Evolutionary conservation across 2,797 vertebrate species (phyloP), one percentile per base, ranked within the genome.

Genomic region (Gallinago nigripennis): DNA sequence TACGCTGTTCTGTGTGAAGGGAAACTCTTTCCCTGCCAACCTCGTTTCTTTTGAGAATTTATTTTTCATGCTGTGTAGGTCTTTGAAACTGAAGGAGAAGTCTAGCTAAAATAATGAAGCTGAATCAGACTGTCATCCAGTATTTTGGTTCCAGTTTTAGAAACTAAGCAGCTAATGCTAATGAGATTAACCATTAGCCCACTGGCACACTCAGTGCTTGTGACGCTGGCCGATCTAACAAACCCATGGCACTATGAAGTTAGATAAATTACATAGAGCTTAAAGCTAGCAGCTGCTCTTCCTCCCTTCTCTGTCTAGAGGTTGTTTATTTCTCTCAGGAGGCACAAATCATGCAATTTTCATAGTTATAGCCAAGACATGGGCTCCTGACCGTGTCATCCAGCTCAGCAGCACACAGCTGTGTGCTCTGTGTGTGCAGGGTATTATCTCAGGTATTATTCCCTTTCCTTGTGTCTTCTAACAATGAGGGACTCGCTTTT

Each of bases 101-200:
- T 76, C 72, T 63, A 78, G 73, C 82, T 94, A 81, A 58, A 93
- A 72, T 72, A 94, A 86, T 45, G 51, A 88, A 91, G 61, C 65
- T 86, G 86, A 94, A 43, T 65, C 86, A 83, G 72, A 86, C 58
- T 88, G 72, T 79, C 65, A 92, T 31, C 50, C 72, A 89, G 69
- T 78, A 85, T 94, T 92, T 91, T 1, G 2, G 64, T 80, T 92
- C 95, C 88, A 86, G 50, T 88, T 96, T 92, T 92, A 95, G 95
- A 92, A 92, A 90, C 86, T 92, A 94, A 95, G 94, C 86, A 86
- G 89, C 46, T 95, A 92, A 91, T 25, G 58, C 64, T 96, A 95
- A 97, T 83, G 92, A 82, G 94, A 95, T 97, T 95, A 94, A 65
- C 54, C 51, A 16, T 80, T 91, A 94, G 91, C 86, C 94, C 84